Evolutionary conservation across 2,888 invertebrate genomes (phyloP).

Genomic region (Drymonia ruficornis): DNA sequence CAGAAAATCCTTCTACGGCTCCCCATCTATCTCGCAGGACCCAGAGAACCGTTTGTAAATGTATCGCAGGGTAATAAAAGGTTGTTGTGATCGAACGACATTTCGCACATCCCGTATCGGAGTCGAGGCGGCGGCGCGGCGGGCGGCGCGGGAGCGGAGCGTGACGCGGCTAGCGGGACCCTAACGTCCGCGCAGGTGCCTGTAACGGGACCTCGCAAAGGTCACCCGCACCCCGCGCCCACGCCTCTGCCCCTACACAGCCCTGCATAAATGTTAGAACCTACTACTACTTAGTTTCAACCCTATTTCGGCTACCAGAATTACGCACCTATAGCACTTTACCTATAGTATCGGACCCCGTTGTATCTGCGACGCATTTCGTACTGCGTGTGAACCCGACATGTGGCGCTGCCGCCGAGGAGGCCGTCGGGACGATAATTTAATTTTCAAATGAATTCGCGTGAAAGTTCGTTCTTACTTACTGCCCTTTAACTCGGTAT

Average conservation of each 20-base stretch:
- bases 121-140: constrained; percentile 3
- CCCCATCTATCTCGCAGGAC: too few relatives aligned
- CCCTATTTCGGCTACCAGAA: not conserved
- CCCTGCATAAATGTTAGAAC: not conserved
- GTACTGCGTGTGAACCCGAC: not conserved
- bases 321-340: too few relatives aligned
- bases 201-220: constrained; percentile 69
- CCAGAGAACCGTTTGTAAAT: too few relatives aligned
- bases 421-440: constrained; percentile 4
- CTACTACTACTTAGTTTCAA: not conserved
- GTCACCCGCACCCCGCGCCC: constrained; percentile 49
- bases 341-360: not conserved
- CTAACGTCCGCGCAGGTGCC: constrained; percentile 64
- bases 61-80: constrained; percentile 1
- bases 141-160: constrained; percentile 5
- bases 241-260: constrained; percentile 5
- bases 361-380: not conserved
- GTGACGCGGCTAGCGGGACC: constrained; percentile 57
- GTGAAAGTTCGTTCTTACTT: constrained; percentile 19
- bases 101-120: not conserved
- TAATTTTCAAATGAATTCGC: constrained; percentile 20
- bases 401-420: not conserved
- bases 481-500: constrained; percentile 13
- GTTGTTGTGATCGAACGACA: constrained; percentile 3
- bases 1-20: too few relatives aligned